Percentiles rank a stretch among this genome's conserved stretches.
phyloP scores from a whole-genome alignment of 1,140 invertebrate species.

The Chrysomallon squamiferum region DNA sequence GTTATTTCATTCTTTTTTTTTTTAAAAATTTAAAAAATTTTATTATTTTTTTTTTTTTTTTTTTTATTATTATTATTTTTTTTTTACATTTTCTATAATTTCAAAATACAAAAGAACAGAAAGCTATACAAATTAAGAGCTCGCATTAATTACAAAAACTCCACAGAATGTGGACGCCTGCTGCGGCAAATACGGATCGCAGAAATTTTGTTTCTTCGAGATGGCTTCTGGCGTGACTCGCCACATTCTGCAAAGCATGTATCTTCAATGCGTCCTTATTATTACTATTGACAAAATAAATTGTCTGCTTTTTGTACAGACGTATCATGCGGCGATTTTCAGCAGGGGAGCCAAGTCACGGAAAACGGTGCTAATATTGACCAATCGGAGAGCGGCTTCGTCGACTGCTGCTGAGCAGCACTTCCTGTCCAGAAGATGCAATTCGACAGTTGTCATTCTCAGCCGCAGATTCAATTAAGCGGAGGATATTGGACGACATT shows the following conservation, averaged over 20 bases:
- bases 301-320: constrained; percentile 1
- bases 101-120: too few species aligned
- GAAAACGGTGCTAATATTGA: constrained; percentile 1
- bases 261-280: neutral
- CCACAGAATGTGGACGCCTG: too few species aligned
- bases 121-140: too few species aligned
- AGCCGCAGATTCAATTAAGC: constrained; percentile 6
- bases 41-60: too few species aligned
- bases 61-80: too few species aligned
- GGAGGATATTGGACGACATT: constrained; percentile 7
- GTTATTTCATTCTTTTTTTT: too few species aligned
- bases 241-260: neutral
- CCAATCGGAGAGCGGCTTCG: neutral
- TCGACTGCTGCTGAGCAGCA: constrained; percentile 6
- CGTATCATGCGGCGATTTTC: neutral
- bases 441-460: constrained; percentile 5
- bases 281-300: constrained; percentile 9
- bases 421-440: constrained; percentile 7
- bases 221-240: too few species aligned
- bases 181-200: too few species aligned
- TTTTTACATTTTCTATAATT: too few species aligned
- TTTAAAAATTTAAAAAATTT: too few species aligned
- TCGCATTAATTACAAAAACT: too few species aligned
- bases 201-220: too few species aligned
- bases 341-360: constrained; percentile 5